Base-by-base conservation (phyloP, 1,140 invertebrate genomes). In the Cardiocondyla obscurior region DNA sequence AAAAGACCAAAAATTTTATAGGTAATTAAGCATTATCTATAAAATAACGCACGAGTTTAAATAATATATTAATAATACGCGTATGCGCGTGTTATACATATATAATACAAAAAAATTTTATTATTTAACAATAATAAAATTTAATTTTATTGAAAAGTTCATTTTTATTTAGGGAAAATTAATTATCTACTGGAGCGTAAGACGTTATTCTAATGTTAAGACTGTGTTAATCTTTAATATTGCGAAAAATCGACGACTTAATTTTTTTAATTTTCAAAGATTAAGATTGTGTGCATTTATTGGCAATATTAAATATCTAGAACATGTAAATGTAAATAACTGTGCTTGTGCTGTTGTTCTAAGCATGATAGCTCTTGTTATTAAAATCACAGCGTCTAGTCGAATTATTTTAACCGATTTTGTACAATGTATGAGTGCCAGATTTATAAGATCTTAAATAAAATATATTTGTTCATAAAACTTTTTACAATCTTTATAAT, bases 391-490 rank as follows among this genome's bases (percentile, higher is more conserved):
- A 64, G 70, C 77, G 67, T 83, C 87, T 90, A 90, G 90, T 89
- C 89, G 82, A 82, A 62, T 86, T 83, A 79, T 81, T 62, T 82
- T 55, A 85, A 70, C 62, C 58, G 46, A 60, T 79, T 42, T 69
- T 90, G 76, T 90, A 87, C 60, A 88, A 82, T 90, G 84, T 90
- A 67, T 84, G 89, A 90, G 81, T 90, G 90, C 91, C 90, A 92
- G 91, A 92, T 92, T 92, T 91, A 92, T 92, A 91, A 82, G 90
- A 92, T 91, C 19, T 89, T 91, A 84, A 92, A 92, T 92, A 92
- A 92, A 91, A 85, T 7, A 42, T 84, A 60, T 88, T 86, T 88
- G 89, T 73, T 53, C 76, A 85, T 55, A 25, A 58, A 81, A 87
- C 53, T 36, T 10, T 67, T 79, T 72, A 55, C 51, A 81, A 62